Evolutionary conservation across 2,797 vertebrate genomes (phyloP).

Genomic region (Takifugu ocellatus): DNA sequence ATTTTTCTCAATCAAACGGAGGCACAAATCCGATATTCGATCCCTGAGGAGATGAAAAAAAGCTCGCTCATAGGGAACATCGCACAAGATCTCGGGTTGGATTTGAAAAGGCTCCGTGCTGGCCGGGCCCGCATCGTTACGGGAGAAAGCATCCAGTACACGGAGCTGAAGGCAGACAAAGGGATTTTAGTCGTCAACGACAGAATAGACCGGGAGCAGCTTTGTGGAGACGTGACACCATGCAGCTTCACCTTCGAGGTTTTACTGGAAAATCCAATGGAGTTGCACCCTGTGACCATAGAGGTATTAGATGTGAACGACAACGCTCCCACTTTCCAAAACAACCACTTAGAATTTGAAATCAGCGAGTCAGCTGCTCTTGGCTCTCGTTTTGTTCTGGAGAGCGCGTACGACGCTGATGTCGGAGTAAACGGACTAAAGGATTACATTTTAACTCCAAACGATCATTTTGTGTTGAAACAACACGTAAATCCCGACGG

Average conservation of each 20-base stretch:
- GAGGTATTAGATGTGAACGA: conserved; percentile 28
- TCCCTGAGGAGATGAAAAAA: conserved; percentile 15
- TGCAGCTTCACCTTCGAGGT: conserved; percentile 11
- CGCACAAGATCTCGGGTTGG: conserved; percentile 7
- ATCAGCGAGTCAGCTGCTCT: conserved; percentile 55
- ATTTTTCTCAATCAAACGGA: conserved; percentile 18
- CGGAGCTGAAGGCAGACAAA: conserved; percentile 28
- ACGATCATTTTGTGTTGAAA: conserved; percentile 60
- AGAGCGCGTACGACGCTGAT: conserved; percentile 59
- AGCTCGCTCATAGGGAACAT: conserved; percentile 1
- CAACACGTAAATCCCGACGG: conserved; percentile 48
- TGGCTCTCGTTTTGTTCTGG: conserved; percentile 52
- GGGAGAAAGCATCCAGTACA: conserved; percentile 20
- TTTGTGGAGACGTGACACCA: conserved; percentile 9
- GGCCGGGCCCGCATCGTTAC: conserved; percentile 27
- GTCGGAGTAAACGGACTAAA: conserved; percentile 56
- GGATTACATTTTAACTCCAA: conserved; percentile 50
- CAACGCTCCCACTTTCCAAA: conserved; percentile 37
- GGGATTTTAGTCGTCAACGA: conserved; percentile 34
- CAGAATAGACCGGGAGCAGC: conserved; percentile 39
- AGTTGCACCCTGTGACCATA: conserved; percentile 25
- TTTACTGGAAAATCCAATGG: conserved; percentile 17
- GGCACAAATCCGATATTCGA: conserved; percentile 47
- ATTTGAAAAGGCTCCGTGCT: conserved; percentile 10
- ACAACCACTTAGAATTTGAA: conserved; percentile 52